A percentile compares a stretch with the other conserved stretches of the same genome.
These are phyloP conservation scores for Nomada flava DNA, from an alignment of 2,888 invertebrate genomes.

Conservation along the genomic window DNA sequence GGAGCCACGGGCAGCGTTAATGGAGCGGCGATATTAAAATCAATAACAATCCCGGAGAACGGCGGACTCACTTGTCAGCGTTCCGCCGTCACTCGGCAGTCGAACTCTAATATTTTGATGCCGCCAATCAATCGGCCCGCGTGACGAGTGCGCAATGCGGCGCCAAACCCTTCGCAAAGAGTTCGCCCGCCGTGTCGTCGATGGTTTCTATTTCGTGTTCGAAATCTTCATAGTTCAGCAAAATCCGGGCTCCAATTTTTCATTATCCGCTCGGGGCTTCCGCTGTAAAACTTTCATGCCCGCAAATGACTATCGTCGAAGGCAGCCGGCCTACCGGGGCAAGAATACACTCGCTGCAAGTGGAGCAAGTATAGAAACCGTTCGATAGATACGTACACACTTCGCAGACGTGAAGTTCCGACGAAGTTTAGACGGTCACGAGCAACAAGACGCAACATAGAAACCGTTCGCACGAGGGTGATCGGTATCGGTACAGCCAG, in stretches of 20 bases:
- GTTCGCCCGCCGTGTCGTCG: slow-evolving; percentile 14
- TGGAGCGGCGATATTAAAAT: slow-evolving; percentile 49
- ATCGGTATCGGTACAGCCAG: slow-evolving; percentile 46
- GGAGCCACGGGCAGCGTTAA: slow-evolving; percentile 11
- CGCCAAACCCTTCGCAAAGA: slow-evolving; percentile 43
- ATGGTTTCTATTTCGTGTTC: not conserved
- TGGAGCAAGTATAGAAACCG: not conserved
- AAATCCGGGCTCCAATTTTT: not conserved
- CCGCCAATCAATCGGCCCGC: slow-evolving; percentile 51
- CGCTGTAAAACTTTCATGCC: too few species aligned
- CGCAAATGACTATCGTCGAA: too few species aligned
- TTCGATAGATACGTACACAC: not conserved
- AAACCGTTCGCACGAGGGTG: slow-evolving; percentile 28
- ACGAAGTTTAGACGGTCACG: slow-evolving; percentile 20
- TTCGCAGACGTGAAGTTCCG: not conserved
- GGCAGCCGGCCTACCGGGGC: too few species aligned
- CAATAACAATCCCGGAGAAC: slow-evolving; percentile 38
- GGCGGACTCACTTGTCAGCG: slow-evolving; percentile 24
- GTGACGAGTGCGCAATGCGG: slow-evolving; percentile 40
- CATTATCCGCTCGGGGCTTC: not conserved
- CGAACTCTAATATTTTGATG: slow-evolving; percentile 59
- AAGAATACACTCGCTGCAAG: not conserved
- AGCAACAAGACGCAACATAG: slow-evolving; percentile 8
- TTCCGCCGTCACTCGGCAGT: slow-evolving; percentile 37
- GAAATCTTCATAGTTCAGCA: too few species aligned